Base-by-base conservation (phyloP, 2,797 vertebrate species). In the Tangara arthus region DNA sequence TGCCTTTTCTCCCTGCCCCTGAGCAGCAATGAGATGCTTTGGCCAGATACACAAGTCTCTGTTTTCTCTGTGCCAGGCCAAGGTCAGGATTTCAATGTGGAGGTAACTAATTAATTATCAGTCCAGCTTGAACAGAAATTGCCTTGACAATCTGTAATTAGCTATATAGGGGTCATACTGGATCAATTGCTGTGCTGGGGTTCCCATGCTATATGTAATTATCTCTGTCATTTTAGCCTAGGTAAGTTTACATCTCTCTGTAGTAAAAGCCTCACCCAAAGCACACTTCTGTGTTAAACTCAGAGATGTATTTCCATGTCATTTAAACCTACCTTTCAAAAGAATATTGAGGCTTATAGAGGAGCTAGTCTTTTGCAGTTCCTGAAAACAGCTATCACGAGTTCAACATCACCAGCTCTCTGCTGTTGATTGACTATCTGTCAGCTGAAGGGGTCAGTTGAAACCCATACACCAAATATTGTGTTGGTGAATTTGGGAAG, bases 141-240 rank as follows among this genome's bases (percentile, higher is more conserved):
- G 90, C 47, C 70, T 61, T 93, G 39, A 65, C 82, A 82, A 71
- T 66, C 73, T 79, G 52, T 90, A 92, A 87, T 95, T 95, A 91
- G 80, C 66, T 61, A 49, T 79, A 23, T 2, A 82, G 63, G 59
- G 75, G 77, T 76, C 73, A 87, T 59, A 39, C 8, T 46, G 59
- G 80, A 95, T 89, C 92, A 72, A 82, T 92, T 27, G 6, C 28
- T 73, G 47, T 10, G 49, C 75, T 69, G 66, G 70, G 63, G 34
- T 76, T 79, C 90, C 75, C 1, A 0, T 8, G 32, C n/a, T 27
- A 4, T 28, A 44, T 0, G 0, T 66, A 85, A 82, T 71, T 89
- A 56, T 50, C 65, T 46, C n/a, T 61, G 18, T 42, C 46, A 50
- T 42, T 91, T 75, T 46, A 56, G 34, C 60, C 65, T 52, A 35